Evolutionary conservation across 2,888 invertebrate species (phyloP), one percentile per base, ranked within the genome.

Genomic region (Mellilla xanthometata): DNA sequence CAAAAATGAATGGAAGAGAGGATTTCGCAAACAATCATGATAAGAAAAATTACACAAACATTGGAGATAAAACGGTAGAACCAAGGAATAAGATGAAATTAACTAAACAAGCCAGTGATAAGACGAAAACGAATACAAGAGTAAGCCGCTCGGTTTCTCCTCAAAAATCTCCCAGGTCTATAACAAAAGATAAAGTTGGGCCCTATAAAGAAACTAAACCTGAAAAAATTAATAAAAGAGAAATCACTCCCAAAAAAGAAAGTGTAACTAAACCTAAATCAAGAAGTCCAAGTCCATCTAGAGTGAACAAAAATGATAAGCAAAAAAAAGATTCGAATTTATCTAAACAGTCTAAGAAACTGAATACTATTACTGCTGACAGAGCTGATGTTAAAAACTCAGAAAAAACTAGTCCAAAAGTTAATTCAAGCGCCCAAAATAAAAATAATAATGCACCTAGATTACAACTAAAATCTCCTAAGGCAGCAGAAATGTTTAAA

Each of bases 121-220:
- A 10, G 39, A 39, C 32, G 24, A 49, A 24, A 26, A 50, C 39
- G 32, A 48, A 11, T 35, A 58, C 33, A 50, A 24, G 8, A n/a
- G 29, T 58, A 10, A 48, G 10, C 19, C 42, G 44, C 2, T 27
- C 33, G 19, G 5, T 15, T 10, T 48, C 44, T 1, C 33, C 36
- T 1, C 3, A 15, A 24, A 44, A 44, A 6, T 19, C 15, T 19
- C 15, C 15, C 2, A 19, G 6, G 6, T 19, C 15, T 19, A 19
- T 19, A 6, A 19, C 3, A 19, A 3, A 19, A 19, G 15, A 19
- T 36, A 19, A 19, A 19, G 3, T 19, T 19, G 15, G 6, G 6
- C 6, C 15, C 8, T 8, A 24, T 7, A 24, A 24, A 24, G n/a
- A 24, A 24, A 8, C 8, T 7, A 24, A 24, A 1, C 2, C 24